Percentiles rank a stretch among this genome's conserved stretches.
These are phyloP conservation scores for Anoura caudifer DNA, from an alignment of 2,113 vertebrate genomes.

Conservation along the genomic window DNA sequence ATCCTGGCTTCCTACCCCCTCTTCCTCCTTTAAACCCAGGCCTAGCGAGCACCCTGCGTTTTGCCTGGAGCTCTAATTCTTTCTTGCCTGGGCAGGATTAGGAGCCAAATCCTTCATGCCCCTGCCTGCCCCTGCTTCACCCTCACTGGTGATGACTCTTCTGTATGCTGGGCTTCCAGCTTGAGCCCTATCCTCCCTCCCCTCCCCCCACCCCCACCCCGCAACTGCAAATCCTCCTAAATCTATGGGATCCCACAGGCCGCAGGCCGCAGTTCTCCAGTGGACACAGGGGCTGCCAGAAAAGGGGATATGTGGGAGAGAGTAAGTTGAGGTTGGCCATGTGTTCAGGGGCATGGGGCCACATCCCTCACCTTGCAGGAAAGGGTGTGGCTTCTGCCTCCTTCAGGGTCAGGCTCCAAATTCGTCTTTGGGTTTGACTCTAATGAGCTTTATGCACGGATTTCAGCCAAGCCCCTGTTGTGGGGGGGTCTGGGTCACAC, in stretches of 20 bases:
- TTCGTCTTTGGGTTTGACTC: background rate
- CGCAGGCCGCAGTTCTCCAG: background rate
- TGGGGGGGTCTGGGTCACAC: background rate
- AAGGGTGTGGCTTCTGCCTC: background rate
- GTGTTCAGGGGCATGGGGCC: background rate
- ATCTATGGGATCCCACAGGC: background rate
- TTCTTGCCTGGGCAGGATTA: slow-evolving; percentile 42
- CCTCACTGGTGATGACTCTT: background rate
- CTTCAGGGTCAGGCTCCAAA: background rate
- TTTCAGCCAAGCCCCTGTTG: background rate
- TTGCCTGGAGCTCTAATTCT: background rate
- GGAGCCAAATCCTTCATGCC: slow-evolving; percentile 46
- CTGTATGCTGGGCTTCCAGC: background rate
- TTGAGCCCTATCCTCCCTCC: background rate
- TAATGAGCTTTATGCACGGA: background rate
- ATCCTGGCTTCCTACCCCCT: background rate
- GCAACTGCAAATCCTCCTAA: background rate
- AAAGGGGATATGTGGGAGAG: background rate
- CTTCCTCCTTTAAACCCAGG: background rate
- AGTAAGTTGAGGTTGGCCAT: background rate
- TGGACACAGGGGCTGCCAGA: background rate
- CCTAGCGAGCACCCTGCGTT: background rate
- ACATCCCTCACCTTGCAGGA: background rate
- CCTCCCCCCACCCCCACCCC: background rate
- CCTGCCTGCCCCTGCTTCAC: slow-evolving; percentile 36